Conservation (phyloP, 2,888 invertebrate genomes). For the Drosophila suboccidentalis region DNA sequence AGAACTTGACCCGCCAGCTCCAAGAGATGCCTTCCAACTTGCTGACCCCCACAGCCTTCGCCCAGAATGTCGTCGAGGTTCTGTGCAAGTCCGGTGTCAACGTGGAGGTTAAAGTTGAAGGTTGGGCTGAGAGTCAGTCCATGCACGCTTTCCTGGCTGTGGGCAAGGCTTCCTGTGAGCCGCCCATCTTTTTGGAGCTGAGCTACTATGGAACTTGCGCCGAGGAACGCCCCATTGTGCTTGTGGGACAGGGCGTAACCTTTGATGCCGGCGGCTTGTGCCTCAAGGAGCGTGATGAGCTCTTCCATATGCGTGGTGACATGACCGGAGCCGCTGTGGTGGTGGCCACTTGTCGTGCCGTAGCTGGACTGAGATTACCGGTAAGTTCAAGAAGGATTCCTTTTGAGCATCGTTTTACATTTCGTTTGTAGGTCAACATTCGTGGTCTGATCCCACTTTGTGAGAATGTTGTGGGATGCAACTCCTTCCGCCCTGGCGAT, state of each 20-base stretch:
- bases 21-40: slow-evolving; percentile 93
- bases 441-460: slow-evolving; percentile 91
- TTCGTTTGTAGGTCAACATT: slow-evolving; percentile 87
- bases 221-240: slow-evolving; percentile 89
- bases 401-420: neutral
- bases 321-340: slow-evolving; percentile 95
- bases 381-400: slow-evolving; percentile 27
- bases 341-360: slow-evolving; percentile 89
- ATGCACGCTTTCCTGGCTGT: slow-evolving; percentile 93
- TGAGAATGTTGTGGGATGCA: slow-evolving; percentile 93
- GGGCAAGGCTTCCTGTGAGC: slow-evolving; percentile 91
- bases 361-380: slow-evolving; percentile 90
- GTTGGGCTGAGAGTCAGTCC: slow-evolving; percentile 91
- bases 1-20: slow-evolving; percentile 91
- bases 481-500: slow-evolving; percentile 92
- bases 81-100: slow-evolving; percentile 83
- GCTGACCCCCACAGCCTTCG: slow-evolving; percentile 92
- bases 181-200: slow-evolving; percentile 92
- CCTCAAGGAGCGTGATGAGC: slow-evolving; percentile 86
- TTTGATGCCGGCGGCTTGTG: slow-evolving; percentile 92
- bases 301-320: slow-evolving; percentile 90
- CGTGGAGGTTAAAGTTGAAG: slow-evolving; percentile 84
- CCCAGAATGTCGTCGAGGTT: slow-evolving; percentile 87
- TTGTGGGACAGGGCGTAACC: slow-evolving; percentile 90
- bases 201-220: slow-evolving; percentile 89